Base-by-base conservation (phyloP, 2,888 invertebrate genomes). In the Globia sparganii region DNA sequence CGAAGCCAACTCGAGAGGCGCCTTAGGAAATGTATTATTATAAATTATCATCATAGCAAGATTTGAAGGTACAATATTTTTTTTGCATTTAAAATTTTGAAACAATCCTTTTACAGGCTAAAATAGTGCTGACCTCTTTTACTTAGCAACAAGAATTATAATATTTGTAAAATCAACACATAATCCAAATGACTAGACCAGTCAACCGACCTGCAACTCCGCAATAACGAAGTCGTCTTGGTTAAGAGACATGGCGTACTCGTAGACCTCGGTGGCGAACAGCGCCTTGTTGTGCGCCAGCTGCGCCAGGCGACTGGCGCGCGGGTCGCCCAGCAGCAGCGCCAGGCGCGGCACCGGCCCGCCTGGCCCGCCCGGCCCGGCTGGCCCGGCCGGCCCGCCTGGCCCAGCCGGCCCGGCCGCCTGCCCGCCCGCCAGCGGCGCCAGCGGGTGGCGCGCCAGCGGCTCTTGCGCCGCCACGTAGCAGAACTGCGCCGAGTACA, bases 251-350 rank as follows among this genome's bases (percentile, higher is more conserved):
- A 98, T 97, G 8, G 99, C 99, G 93, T 99, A 99, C 94, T 99
- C 99, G 94, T 99, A 99, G 80, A 99, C 98, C 96, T 99, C 99
- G 0, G 99, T 99, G 95, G 99, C 98, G 96, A 99, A 98, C 81
- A 99, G 98, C 37, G 99, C 98, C 92, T 98, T 98, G 92, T 98
- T 98, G 73, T 97, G 97, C 61, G 98, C 98, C 93, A 99, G 98
- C 90, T 97, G 97, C 31, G 92, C 92, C 90, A 98, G 98, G 4
- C 97, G 89, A 6, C 97, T 95, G 77, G 97, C 97, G 83, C 98
- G 97, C 72, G 97, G 97, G 89, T 98, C 97, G 11, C 98, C 97
- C 77, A 99, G 98, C 84, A 99, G 97, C 67, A 99, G 97, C 72
- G 99, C 97, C 80, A 99, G 96, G 90, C 98, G 98, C 78, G 93